Base-by-base conservation (phyloP, 1,140 invertebrate species). In the Bombus polaris region DNA sequence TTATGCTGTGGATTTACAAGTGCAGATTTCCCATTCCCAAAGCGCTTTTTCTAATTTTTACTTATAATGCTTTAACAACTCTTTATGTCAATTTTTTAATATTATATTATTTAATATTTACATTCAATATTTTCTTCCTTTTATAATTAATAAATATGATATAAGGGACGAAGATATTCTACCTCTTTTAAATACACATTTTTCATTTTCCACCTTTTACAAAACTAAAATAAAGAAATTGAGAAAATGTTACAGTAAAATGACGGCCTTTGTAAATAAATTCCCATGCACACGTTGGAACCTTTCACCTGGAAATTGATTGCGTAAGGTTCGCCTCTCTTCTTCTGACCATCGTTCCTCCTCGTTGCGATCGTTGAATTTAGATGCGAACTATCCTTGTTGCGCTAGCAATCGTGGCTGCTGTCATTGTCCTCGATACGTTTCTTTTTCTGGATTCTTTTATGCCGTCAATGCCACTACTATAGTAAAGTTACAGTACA, bases 271-370 rank as follows among this genome's bases (percentile, higher is more conserved):
- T 53, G 18, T 8, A 53, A 53, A 1, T 53, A 53, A 53, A 53
- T 53, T 53, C 47, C 18, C 18, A 53, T 53, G 37, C 25, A n/a
- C 9, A 35, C 37, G 22, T 22, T 9, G 8, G 13, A 13, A 13
- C 37, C 32, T 81, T 74, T 74, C 68, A 80, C 68, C 25, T 72
- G 53, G 68, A 28, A 62, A 80, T 72, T 62, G 47, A 68, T 59
- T 59, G 68, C 32, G 53, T 39, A 72, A 84, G 53, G 22, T 18
- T 44, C 37, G 39, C 8, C n/a, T 57, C 28, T 37, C n/a, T 65
- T 10, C 15, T 42, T 59, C 22, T 13, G 9, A 65, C 13, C 28
- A 6, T 9, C 12, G 28, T 68, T 32, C 37, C 44, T 13, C 44
- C 35, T 57, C 8, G 18, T 84, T 47, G 13, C 35, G 10, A 71